A percentile compares a stretch with the other conserved stretches of the same genome.
phyloP scores from a whole-genome alignment of 2,888 invertebrate species.

The Orthosia incerta region DNA sequence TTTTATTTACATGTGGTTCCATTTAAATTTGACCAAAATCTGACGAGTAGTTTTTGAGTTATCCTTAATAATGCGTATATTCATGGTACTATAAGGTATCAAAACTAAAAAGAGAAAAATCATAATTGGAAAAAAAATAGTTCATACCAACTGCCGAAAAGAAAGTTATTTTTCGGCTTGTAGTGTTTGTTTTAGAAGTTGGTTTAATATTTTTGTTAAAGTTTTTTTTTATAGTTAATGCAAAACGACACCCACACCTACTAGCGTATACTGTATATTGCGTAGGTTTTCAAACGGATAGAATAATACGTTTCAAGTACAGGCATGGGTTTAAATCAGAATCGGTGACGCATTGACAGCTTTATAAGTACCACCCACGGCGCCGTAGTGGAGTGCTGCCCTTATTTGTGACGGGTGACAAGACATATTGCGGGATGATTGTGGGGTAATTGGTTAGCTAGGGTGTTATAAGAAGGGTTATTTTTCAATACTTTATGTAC shows the following conservation, averaged over 20 bases:
- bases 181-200: too few species aligned
- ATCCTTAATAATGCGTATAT: too few species aligned
- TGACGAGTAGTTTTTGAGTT: too few species aligned
- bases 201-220: too few species aligned
- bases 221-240: background rate
- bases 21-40: too few species aligned
- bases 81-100: too few species aligned
- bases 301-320: background rate
- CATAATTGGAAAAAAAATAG: too few species aligned
- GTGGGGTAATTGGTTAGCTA: background rate
- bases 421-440: slow-evolving; percentile 10
- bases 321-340: slow-evolving; percentile 40
- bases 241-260: background rate
- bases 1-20: too few species aligned
- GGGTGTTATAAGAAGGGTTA: background rate
- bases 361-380: slow-evolving; percentile 14
- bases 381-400: background rate
- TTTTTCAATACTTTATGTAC: background rate
- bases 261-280: background rate
- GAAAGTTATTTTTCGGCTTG: too few species aligned
- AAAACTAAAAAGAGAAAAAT: too few species aligned
- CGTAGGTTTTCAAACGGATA: slow-evolving; percentile 21
- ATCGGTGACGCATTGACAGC: slow-evolving; percentile 24
- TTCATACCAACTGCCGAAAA: too few species aligned
- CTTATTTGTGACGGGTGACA: slow-evolving; percentile 26